A percentile compares a stretch with the other conserved stretches of the same genome.
Evolutionary conservation across 1,140 invertebrate species (phyloP).

Genomic region (Drosophila suzukii): DNA sequence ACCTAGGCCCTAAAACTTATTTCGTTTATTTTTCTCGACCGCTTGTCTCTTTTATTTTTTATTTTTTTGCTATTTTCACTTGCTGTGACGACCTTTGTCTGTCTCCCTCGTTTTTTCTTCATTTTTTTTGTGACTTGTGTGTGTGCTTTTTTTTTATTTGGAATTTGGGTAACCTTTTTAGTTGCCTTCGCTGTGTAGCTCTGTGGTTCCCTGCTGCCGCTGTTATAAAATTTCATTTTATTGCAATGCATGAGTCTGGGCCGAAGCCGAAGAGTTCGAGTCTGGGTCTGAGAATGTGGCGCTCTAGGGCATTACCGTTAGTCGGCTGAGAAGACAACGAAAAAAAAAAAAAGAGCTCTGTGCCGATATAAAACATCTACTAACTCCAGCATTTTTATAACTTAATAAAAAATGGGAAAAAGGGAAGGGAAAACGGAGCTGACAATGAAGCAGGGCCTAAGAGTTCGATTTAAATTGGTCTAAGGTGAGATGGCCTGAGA

Average conservation of each 20-base stretch:
- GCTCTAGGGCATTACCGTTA: conserved; percentile 69
- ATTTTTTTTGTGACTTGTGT: conserved; percentile 19
- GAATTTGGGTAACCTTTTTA: conserved; percentile 61
- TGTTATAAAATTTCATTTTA: conserved; percentile 79
- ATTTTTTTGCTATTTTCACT: conserved; percentile 73
- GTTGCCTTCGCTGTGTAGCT: conserved; percentile 20
- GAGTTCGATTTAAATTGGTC: conserved; percentile 76
- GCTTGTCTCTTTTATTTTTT: conserved; percentile 1
- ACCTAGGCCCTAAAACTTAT: conserved; percentile 42
- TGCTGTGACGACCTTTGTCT: conserved; percentile 73
- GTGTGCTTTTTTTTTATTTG: conserved; percentile 28
- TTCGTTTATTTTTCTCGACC: conserved; percentile 47
- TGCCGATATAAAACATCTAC: conserved; percentile 48
- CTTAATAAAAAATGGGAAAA: conserved; percentile 63
- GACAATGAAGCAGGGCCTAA: conserved; percentile 17
- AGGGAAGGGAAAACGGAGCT: conserved; percentile 16
- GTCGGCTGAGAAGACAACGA: conserved; percentile 32
- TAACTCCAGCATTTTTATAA: conserved; percentile 69
- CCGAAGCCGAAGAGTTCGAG: conserved; percentile 11
- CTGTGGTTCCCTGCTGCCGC: conserved; percentile 5
- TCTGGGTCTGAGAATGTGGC: conserved; percentile 47
- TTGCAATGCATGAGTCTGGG: conserved; percentile 63
- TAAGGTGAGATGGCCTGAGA: conserved; percentile 43
- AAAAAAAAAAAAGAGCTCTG: conserved; percentile 18
- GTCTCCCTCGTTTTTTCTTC: conserved; percentile 24